Conservation (phyloP, 2,888 invertebrate species). For the Prosapia bicincta region DNA sequence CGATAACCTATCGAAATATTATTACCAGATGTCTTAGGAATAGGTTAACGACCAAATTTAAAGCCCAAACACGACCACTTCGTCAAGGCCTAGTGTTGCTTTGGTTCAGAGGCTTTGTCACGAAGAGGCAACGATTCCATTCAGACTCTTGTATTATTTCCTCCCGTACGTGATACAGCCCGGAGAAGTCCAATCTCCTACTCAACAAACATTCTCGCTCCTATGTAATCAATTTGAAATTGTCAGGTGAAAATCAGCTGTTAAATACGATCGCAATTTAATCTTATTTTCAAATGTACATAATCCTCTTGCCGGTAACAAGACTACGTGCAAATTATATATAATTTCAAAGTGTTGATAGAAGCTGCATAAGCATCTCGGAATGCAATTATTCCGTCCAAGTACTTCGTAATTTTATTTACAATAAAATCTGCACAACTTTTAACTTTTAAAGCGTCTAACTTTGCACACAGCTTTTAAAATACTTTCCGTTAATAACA, state of each 20-base stretch:
- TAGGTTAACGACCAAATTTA: no score
- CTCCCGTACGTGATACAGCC: background rate
- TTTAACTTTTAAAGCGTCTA: no score
- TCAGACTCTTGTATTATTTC: background rate
- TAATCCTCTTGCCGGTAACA: background rate
- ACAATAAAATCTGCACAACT: background rate
- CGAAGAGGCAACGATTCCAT: no score
- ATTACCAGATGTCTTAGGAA: no score
- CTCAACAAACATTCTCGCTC: background rate
- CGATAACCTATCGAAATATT: no score
- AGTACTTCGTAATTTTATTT: background rate
- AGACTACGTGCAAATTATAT: background rate
- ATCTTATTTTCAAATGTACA: background rate
- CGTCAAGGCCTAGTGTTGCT: background rate
- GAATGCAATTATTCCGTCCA: background rate
- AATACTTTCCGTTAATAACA: no score
- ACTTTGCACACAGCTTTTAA: no score
- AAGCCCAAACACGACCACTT: background rate
- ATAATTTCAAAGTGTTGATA: background rate
- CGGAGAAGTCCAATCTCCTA: background rate
- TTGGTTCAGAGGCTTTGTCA: background rate
- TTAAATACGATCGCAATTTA: background rate
- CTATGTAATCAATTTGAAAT: background rate
- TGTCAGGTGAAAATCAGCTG: background rate
- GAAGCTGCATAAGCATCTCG: background rate